These are phyloP conservation scores for Rotaria sp. DNA, from an alignment of 2,888 invertebrate species.

Conservation along the genomic window DNA sequence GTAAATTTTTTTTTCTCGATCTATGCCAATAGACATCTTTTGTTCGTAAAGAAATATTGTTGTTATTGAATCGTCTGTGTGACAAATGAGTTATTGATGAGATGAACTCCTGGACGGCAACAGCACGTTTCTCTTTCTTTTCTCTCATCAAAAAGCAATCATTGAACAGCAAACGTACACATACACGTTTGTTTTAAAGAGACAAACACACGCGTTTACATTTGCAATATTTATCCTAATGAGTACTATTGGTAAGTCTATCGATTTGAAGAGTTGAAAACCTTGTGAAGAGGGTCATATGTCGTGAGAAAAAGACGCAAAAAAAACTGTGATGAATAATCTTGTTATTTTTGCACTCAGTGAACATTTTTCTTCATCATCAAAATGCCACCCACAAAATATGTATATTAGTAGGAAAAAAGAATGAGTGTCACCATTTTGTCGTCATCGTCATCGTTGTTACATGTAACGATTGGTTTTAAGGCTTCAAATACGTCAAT, in stretches of 20 bases:
- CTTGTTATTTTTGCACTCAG: not conserved
- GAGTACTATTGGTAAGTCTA: not conserved
- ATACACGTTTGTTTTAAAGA: not conserved
- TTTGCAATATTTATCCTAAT: not conserved
- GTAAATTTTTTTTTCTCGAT: not conserved
- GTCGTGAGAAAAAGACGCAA: not conserved
- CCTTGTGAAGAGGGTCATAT: not conserved
- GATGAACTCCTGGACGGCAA: constrained; percentile 10
- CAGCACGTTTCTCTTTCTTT: constrained; percentile 11
- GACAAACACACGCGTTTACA: not conserved
- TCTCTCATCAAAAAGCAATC: constrained; percentile 18
- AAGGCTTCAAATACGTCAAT: not conserved
- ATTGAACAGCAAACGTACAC: not conserved
- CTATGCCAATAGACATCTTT: not conserved
- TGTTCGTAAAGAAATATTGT: constrained; percentile 11
- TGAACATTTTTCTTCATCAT: not conserved
- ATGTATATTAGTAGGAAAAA: not conserved
- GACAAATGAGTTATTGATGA: constrained; percentile 20
- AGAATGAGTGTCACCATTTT: not conserved
- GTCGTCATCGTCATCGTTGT: not conserved
- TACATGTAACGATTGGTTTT: not conserved
- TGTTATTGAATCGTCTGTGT: constrained; percentile 19
- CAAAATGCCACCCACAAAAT: not conserved
- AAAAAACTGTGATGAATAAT: not conserved
- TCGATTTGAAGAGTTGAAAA: not conserved